Base-by-base conservation (phyloP, 2,113 vertebrate species). In the Grus americana region DNA sequence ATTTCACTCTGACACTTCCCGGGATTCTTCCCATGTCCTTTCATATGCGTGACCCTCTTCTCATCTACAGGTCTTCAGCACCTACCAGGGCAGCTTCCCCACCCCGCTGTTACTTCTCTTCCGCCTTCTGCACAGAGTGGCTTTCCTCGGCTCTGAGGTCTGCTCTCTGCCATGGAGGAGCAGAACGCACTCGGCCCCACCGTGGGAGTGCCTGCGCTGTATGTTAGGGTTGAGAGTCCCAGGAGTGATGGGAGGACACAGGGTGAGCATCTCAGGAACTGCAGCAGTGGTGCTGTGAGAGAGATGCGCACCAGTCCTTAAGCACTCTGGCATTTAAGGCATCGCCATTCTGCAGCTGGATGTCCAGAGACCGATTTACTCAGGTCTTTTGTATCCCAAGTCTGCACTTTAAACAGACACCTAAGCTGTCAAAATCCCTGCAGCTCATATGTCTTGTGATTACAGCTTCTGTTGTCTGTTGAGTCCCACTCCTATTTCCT, bases 31-130 rank as follows among this genome's bases (percentile, higher is more conserved):
- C 66, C 12, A 2, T 34, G 27, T 55, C 68, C 18, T 10, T 82
- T 65, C 0, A 0, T 52, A 29, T 2, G 0, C 2, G 1, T 52
- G 57, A 84, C 38, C 27, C 18, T 84, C 72, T 95, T 86, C 65
- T 76, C 44, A 67, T 47, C 42, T 57, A 7, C 8, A 55, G 30
- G 36, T 72, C 42, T 91, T 88, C 74, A 66, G 50, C 34, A 55
- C 23, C 23, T 79, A 46, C 23, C 47, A 73, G 67, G 40, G 30
- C n/a, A 81, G 19, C 19, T 71, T 85, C n/a, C 47, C n/a, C 27
- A 68, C 2, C 26, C 27, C 0, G 0, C 46, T 71, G 57, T 55
- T 94, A 3, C 22, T 85, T 67, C 57, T 74, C 34, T 58, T 58
- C 57, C 89, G 62, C 49, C 76, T 34, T 63, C 75, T 78, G 59